These are phyloP conservation scores for Drosophila arawakana DNA, from an alignment of 1,140 invertebrate genomes.

Conservation along the genomic window DNA sequence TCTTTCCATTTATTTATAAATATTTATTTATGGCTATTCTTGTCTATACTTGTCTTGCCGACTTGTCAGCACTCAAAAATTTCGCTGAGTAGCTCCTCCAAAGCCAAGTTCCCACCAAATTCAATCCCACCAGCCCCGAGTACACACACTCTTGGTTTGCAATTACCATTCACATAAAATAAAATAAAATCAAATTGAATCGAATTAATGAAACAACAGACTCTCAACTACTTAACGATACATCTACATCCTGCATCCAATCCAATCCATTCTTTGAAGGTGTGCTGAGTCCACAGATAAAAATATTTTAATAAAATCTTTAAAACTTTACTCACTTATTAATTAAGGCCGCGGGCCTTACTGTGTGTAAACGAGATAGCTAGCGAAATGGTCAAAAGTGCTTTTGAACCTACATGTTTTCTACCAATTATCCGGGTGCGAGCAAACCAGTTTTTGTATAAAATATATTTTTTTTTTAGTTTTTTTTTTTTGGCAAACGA, in stretches of 20 bases:
- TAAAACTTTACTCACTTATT: slow-evolving; percentile 16
- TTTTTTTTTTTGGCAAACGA: slow-evolving; percentile 34
- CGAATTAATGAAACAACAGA: slow-evolving; percentile 30
- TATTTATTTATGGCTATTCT: slow-evolving; percentile 37
- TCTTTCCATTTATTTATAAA: slow-evolving; percentile 38
- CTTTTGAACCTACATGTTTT: slow-evolving; percentile 15
- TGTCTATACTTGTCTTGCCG: not conserved
- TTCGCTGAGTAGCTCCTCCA: slow-evolving; percentile 23
- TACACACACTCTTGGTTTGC: not conserved
- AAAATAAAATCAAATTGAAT: slow-evolving; percentile 18
- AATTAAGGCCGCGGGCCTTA: slow-evolving; percentile 43
- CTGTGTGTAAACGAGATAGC: slow-evolving; percentile 38
- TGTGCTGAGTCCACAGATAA: not conserved
- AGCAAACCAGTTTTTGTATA: slow-evolving; percentile 46
- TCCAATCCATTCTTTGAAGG: slow-evolving; percentile 32
- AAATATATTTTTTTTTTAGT: slow-evolving; percentile 11
- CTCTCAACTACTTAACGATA: slow-evolving; percentile 24
- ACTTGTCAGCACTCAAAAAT: slow-evolving; percentile 12
- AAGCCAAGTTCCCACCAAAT: not conserved
- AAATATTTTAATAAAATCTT: slow-evolving; percentile 5
- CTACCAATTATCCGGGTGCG: slow-evolving; percentile 50
- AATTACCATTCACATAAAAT: slow-evolving; percentile 10
- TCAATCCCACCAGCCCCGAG: not conserved
- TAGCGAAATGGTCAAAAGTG: slow-evolving; percentile 36
- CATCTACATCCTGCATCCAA: slow-evolving; percentile 46